Percentiles rank a stretch among this genome's conserved stretches.
Evolutionary conservation across 2,888 invertebrate species (phyloP).

Genomic region (Andrena hattorfiana): DNA sequence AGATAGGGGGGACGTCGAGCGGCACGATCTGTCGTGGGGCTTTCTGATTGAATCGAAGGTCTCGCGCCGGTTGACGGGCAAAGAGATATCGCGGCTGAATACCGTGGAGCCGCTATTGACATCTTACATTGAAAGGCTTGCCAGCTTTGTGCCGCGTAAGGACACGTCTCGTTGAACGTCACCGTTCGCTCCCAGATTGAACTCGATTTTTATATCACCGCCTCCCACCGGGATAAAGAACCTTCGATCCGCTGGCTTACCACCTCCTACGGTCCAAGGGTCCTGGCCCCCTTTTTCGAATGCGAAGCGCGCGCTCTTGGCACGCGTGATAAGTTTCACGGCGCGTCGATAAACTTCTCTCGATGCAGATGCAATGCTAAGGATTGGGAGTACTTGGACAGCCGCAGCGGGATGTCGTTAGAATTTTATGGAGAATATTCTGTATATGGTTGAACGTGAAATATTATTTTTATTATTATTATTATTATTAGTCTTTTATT

Average conservation of each 20-base stretch:
- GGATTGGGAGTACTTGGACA: neutral
- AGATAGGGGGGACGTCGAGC: neutral
- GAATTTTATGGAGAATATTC: neutral
- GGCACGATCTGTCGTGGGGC: slow-evolving; percentile 12
- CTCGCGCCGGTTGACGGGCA: slow-evolving; percentile 40
- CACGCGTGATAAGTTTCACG: neutral
- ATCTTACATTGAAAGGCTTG: slow-evolving; percentile 50
- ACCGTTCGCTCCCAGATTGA: slow-evolving; percentile 17
- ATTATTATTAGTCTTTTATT: too few species aligned
- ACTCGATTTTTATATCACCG: slow-evolving; percentile 50
- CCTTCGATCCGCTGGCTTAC: neutral
- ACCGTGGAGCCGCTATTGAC: slow-evolving; percentile 42
- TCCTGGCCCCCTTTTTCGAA: neutral
- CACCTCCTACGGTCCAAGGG: neutral
- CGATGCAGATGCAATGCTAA: too few species aligned
- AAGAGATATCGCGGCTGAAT: slow-evolving; percentile 50
- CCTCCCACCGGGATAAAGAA: slow-evolving; percentile 17
- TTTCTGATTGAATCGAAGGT: slow-evolving; percentile 57
- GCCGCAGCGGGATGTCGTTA: too few species aligned
- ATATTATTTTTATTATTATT: neutral
- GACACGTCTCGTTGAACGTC: slow-evolving; percentile 30
- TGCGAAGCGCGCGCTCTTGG: neutral
- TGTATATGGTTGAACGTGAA: neutral
- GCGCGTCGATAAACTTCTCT: neutral
- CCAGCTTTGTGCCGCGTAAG: slow-evolving; percentile 43